phyloP scores from a whole-genome alignment of 2,113 vertebrate genomes.

The Pygoscelis adeliae region DNA sequence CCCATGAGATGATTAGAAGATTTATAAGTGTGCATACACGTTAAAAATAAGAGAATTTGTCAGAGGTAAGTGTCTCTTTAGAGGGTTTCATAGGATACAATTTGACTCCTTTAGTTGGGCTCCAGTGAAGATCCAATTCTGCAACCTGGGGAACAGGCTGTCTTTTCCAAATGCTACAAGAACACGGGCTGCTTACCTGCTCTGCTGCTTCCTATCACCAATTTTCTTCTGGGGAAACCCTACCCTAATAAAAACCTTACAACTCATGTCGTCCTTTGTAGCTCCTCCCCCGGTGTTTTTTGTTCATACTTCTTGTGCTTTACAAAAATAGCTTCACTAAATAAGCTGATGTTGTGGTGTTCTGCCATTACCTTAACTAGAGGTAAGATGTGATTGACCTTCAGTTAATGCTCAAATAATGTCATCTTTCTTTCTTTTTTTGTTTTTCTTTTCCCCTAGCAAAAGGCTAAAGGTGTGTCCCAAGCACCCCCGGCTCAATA shows the following conservation, averaged over 20 bases:
- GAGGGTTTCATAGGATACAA: neutral
- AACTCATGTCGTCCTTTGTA: neutral
- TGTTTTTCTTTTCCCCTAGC: neutral
- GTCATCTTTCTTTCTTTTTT: neutral
- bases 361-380: neutral
- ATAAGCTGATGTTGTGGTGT: neutral
- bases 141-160: neutral
- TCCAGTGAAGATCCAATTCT: neutral
- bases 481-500: constrained; percentile 52
- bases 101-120: neutral
- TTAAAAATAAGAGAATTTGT: neutral
- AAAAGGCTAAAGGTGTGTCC: neutral
- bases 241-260: neutral
- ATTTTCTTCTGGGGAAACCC: neutral
- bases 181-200: neutral
- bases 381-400: neutral
- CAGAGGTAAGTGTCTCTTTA: neutral
- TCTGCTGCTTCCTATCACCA: neutral
- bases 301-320: neutral
- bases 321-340: constrained; percentile 3
- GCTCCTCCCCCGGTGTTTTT: neutral
- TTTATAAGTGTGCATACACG: neutral
- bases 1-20: neutral
- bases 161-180: neutral
- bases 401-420: neutral